A percentile compares a stretch with the other conserved stretches of the same genome.
phyloP scores from a whole-genome alignment of 2,797 vertebrate genomes.

The Carduelis carduelis region DNA sequence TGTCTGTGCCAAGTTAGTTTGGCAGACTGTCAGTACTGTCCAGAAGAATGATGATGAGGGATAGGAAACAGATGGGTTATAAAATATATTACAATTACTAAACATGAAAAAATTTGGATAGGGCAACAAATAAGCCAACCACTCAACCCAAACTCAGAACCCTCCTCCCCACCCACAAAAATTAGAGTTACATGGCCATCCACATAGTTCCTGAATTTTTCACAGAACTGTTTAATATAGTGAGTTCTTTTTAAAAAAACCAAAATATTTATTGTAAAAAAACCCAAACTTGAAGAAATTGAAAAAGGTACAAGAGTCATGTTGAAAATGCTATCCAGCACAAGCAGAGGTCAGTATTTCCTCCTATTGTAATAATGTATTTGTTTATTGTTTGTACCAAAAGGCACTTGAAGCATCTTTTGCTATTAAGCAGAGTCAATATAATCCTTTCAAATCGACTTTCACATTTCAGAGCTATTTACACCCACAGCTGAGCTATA shows the following conservation, averaged over 20 bases:
- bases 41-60: background rate
- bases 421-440: background rate
- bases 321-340: background rate
- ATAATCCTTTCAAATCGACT: background rate
- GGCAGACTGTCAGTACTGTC: background rate
- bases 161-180: fast-evolving
- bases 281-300: background rate
- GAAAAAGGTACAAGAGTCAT: background rate
- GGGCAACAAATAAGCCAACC: background rate
- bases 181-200: background rate
- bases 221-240: background rate
- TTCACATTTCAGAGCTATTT: background rate
- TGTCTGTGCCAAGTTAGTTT: background rate
- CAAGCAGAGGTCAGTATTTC: background rate
- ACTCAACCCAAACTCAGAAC: background rate
- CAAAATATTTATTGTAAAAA: background rate
- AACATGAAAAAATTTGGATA: background rate
- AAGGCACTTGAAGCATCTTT: background rate
- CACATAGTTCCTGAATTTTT: background rate
- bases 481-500: background rate
- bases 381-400: background rate
- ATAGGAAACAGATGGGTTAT: background rate
- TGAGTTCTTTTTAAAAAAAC: background rate
- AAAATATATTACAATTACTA: background rate
- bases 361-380: background rate